Conservation (phyloP, 2,113 vertebrate genomes). For the Myotis lucifugus region DNA sequence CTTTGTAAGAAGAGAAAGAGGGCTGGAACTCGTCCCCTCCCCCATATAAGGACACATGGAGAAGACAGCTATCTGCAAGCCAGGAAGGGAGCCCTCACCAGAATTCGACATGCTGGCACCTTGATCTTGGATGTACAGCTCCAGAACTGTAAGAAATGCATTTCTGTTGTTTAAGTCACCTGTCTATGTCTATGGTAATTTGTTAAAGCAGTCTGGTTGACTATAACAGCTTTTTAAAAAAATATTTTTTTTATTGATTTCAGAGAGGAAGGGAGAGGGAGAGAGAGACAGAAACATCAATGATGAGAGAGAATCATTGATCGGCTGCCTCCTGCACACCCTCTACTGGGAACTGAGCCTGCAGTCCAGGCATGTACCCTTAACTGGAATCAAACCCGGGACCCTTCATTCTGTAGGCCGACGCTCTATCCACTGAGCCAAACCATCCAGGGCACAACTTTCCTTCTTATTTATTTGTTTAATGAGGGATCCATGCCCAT, state of each 20-base stretch:
- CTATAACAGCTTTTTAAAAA: neutral
- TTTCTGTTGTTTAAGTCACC: neutral
- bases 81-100: neutral
- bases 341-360: too few species aligned
- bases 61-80: neutral
- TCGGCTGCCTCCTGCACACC: too few species aligned
- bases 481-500: neutral
- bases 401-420: too few species aligned
- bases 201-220: neutral
- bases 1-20: neutral
- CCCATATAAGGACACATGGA: accelerated
- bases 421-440: too few species aligned
- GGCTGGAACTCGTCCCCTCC: neutral
- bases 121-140: neutral
- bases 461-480: neutral
- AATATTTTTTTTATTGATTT: too few species aligned
- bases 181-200: neutral
- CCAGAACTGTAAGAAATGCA: neutral
- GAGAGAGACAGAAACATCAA: too few species aligned
- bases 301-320: too few species aligned
- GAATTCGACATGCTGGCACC: neutral
- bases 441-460: too few species aligned
- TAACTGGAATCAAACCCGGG: too few species aligned
- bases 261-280: too few species aligned
- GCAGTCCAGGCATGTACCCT: too few species aligned